Conservation (phyloP, 2,113 vertebrate genomes). For the Hemichromis elongatus region DNA sequence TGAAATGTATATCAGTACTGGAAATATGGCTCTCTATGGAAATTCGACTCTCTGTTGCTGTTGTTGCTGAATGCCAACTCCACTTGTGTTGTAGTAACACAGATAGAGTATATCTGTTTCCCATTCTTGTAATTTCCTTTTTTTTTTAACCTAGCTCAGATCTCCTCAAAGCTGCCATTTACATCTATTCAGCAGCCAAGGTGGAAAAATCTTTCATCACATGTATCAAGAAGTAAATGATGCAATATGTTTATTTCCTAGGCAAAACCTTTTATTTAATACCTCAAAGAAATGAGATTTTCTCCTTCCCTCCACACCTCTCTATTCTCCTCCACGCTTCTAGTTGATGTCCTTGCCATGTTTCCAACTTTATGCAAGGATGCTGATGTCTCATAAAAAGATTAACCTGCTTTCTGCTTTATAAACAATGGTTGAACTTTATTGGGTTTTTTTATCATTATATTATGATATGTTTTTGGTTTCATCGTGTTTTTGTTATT, state of each 20-base stretch:
- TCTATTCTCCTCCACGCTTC: neutral
- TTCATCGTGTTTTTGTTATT: neutral
- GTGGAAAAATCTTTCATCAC: neutral
- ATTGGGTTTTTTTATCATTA: neutral
- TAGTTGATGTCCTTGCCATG: neutral
- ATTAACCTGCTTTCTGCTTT: neutral
- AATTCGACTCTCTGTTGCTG: conserved; percentile 1
- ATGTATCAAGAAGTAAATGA: neutral
- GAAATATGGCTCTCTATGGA: neutral
- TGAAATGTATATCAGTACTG: neutral
- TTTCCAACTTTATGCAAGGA: neutral
- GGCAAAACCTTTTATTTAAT: neutral
- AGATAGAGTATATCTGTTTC: neutral
- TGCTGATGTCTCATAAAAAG: neutral
- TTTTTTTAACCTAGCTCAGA: neutral
- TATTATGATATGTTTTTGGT: neutral
- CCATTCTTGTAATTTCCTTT: neutral
- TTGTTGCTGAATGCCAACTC: neutral
- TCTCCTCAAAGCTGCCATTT: neutral
- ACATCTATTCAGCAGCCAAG: neutral
- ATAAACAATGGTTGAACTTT: neutral
- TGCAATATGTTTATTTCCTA: neutral
- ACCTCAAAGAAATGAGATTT: neutral
- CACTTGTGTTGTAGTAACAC: neutral
- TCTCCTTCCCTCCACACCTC: neutral